Conservation (phyloP, 2,113 vertebrate species). For the Corythaixoides concolor region DNA sequence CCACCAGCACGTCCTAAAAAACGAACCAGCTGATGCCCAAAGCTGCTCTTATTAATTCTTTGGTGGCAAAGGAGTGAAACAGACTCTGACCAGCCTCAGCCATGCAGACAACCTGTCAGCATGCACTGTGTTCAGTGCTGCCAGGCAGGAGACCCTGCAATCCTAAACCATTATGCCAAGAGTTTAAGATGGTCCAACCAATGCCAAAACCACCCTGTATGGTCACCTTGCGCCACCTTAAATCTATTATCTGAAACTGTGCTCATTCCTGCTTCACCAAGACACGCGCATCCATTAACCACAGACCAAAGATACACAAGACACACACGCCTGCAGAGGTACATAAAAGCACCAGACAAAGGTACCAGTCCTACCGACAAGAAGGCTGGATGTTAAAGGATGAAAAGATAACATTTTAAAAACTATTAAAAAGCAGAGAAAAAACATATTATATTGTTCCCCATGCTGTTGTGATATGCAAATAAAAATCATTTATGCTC, state of each 20-base stretch:
- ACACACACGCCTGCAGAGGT: background rate
- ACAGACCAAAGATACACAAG: background rate
- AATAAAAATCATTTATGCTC: background rate
- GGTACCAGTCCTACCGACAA: background rate
- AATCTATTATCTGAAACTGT: background rate
- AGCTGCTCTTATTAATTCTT: background rate
- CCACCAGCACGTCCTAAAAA: background rate
- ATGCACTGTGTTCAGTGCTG: fast-evolving
- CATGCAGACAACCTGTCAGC: fast-evolving
- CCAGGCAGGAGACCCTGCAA: background rate
- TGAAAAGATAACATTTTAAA: background rate
- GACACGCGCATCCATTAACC: fast-evolving
- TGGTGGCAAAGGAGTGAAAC: background rate
- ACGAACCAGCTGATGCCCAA: background rate
- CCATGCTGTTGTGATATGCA: background rate
- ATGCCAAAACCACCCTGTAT: fast-evolving
- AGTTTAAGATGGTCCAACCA: background rate
- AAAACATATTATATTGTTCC: fast-evolving
- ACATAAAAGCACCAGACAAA: background rate
- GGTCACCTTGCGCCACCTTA: background rate
- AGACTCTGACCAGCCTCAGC: background rate
- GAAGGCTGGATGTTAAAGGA: background rate
- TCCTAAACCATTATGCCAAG: background rate
- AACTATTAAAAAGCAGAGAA: background rate
- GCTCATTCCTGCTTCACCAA: background rate